Conservation (phyloP, 2,113 vertebrate species). For the Chamaetylas fuelleborni region DNA sequence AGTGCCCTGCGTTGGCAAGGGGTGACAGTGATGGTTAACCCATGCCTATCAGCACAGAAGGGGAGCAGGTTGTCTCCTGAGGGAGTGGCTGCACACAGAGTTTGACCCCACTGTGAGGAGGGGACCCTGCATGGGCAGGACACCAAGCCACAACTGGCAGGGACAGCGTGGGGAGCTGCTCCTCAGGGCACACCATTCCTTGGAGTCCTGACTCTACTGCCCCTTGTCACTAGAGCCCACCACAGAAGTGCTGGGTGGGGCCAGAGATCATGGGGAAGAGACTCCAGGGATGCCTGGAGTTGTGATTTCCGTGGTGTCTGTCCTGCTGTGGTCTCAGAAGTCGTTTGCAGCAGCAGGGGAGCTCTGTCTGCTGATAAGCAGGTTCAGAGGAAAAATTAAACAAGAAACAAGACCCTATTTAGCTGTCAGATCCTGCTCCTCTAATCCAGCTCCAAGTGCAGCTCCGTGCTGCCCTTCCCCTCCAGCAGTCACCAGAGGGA, state of each 20-base stretch:
- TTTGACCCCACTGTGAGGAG: not conserved
- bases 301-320: not conserved
- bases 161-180: not conserved
- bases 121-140: not conserved
- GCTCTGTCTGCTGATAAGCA: not conserved
- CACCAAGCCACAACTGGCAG: accelerated
- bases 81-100: not conserved
- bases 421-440: slow-evolving; percentile 1
- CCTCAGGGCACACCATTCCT: accelerated
- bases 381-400: not conserved
- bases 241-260: not conserved
- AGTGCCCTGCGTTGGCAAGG: not conserved
- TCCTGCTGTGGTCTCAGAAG: accelerated
- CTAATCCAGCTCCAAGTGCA: not conserved
- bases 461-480: not conserved
- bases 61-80: not conserved
- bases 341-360: not conserved
- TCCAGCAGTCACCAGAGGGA: not conserved
- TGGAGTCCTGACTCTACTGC: not conserved
- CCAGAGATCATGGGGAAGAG: not conserved
- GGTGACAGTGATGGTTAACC: not conserved
- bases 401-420: not conserved
- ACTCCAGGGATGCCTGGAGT: not conserved
- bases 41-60: accelerated
- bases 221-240: not conserved